Conservation (phyloP, 2,888 invertebrate genomes). For the Ichneumon xanthorius region DNA sequence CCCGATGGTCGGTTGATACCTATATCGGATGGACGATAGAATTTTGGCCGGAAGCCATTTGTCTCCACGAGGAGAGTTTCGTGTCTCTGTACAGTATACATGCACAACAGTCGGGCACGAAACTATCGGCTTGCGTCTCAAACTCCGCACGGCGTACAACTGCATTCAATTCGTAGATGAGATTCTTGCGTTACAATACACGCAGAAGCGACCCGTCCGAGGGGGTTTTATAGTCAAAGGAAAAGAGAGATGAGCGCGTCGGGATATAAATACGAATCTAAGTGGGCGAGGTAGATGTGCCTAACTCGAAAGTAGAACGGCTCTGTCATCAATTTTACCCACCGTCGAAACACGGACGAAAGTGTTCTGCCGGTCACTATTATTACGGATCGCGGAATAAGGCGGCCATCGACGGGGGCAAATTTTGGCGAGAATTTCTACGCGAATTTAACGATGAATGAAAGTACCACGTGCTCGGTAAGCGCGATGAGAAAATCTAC, state of each 20-base stretch:
- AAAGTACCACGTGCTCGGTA: neutral
- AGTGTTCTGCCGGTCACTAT: neutral
- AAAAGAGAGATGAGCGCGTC: constrained; percentile 76
- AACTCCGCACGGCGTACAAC: constrained; percentile 5
- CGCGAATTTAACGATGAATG: constrained; percentile 15
- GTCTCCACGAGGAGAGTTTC: constrained; percentile 42
- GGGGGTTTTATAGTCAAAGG: constrained; percentile 25
- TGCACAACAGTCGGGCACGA: neutral
- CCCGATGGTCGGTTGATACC: constrained; percentile 15
- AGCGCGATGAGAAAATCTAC: neutral
- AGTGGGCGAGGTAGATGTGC: constrained; percentile 78
- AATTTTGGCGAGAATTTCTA: constrained; percentile 9
- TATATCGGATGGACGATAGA: constrained; percentile 53
- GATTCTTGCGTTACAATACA: constrained; percentile 53
- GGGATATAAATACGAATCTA: constrained; percentile 81
- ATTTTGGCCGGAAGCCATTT: constrained; percentile 61
- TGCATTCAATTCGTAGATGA: constrained; percentile 43
- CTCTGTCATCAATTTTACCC: constrained; percentile 66
- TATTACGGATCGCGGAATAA: constrained; percentile 3
- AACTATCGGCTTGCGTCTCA: constrained; percentile 6
- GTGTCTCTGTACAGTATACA: constrained; percentile 3
- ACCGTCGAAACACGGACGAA: constrained; percentile 8
- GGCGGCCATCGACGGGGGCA: neutral
- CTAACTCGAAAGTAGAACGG: constrained; percentile 70
- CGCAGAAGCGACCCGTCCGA: constrained; percentile 4